Base-by-base conservation (phyloP, 1,140 invertebrate genomes). In the Camponotus vicinus region DNA sequence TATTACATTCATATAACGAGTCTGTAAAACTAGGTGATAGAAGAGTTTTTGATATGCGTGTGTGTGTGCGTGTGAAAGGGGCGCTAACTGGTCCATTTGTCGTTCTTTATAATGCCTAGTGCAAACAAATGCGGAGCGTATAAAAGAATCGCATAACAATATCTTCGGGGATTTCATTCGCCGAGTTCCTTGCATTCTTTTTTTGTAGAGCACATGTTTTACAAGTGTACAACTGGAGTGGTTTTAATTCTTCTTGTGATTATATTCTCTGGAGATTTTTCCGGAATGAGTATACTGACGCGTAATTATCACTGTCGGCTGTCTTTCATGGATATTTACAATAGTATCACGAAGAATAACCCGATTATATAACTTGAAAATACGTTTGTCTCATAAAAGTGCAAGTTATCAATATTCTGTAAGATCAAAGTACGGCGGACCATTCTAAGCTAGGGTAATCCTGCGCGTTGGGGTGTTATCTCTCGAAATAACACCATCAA, bases 11-110 rank as follows among this genome's bases (percentile, higher is more conserved):
- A 70, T 52, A 18, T 76, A 89, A 91, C 76, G 71, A 86, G 63
- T 84, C 34, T 89, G 78, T 91, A 89, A 34, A 75, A 75, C 69
- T 73, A 73, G 79, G 73, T 61, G 91, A 89, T 85, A 83, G 76
- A 88, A 83, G 75, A 83, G 73, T 55, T 77, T 78, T 32, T 82
- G 79, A 40, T 40, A 77, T 80, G 78, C 45, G 59, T 75, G 75
- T 45, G 70, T 70, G 13, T 37, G 27, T n/a, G 32, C 63, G 55
- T 86, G 8, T 76, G 40, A 37, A 52, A 73, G 11, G 49, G 49
- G 27, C 7, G 34, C 34, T 79, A 75, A 37, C 57, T 63, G 40
- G 59, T 79, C 76, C 55, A 45, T 40, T 86, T n/a, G 63, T 59
- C 71, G 63, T 71, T 49, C 18, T 59, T 70, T 57, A 42, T 34